Evolutionary conservation across 2,797 vertebrate species (phyloP), one percentile per base, ranked within the genome.

Genomic region (Meriones psammophilus): DNA sequence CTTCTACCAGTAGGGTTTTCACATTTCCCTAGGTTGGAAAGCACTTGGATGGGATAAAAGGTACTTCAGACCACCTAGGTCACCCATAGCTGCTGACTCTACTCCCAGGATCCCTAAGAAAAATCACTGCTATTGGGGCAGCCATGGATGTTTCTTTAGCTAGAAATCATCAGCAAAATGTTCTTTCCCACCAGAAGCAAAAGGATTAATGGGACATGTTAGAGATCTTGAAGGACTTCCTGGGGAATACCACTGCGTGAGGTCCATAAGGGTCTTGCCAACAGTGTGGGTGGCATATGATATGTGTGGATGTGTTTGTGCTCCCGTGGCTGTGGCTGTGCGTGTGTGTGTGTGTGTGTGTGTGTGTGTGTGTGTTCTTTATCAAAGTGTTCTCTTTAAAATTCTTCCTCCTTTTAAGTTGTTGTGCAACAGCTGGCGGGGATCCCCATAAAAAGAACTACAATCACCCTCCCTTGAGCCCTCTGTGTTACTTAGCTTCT

Each of bases 1-100:
- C 77, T 80, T 66, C 33, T 85, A 33, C 36, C 28, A 5, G 62
- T 93, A 50, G 13, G 39, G n/a, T 64, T 84, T 95, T 88, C 64
- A 74, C 83, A 90, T 90, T 94, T 93, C 58, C 86, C 30, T 88
- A 81, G 33, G 24, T 36, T 95, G 36, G n/a, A 92, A 95, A 88
- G 33, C 60, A 97, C 58, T 93, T 89, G n/a, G 73, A 97, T 1
- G 62, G 89, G 7, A 50, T 80, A 86, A 66, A 94, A 83, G 30
- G 13, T 89, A 92, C 88, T 94, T 93, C 68, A 56, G 74, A 93
- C 87, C 46, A 87, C 84, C 58, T 80, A 69, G 26, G 10, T 91
- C 77, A 91, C 60, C 91, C 5, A 10, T 20, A 79, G 28, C 88
- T 92, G 84, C 60, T 77, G 58, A 73, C 42, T 26, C 36, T 33